A percentile compares a stretch with the other conserved stretches of the same genome.
Conservation (phyloP, 1,140 invertebrate species). For the Danaus melanippus region DNA sequence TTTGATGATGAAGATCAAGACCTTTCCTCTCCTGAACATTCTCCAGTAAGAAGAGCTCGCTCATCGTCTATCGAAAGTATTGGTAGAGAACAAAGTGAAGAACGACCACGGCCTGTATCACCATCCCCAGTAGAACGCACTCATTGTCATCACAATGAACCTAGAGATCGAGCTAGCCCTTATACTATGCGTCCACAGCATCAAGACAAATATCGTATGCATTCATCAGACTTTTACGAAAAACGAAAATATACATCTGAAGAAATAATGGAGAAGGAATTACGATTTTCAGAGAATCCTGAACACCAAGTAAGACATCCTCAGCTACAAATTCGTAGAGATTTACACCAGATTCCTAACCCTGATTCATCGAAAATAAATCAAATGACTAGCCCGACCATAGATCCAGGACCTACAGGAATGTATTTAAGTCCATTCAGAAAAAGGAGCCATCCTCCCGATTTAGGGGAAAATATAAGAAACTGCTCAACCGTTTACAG, state of each 20-base stretch:
- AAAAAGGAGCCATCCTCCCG: constrained; percentile 69
- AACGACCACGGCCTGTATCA: constrained; percentile 48
- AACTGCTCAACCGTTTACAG: constrained; percentile 58
- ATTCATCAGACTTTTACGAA: constrained; percentile 60
- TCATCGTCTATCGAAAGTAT: constrained; percentile 66
- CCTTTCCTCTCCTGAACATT: constrained; percentile 73
- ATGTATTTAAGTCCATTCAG: constrained; percentile 68
- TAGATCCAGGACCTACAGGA: constrained; percentile 73
- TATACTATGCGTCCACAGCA: constrained; percentile 78
- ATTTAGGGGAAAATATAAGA: constrained; percentile 59
- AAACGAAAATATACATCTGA: constrained; percentile 72
- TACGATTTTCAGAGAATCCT: constrained; percentile 56
- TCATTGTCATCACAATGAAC: constrained; percentile 77
- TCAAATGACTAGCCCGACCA: constrained; percentile 53
- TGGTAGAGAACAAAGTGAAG: constrained; percentile 62
- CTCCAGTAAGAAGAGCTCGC: constrained; percentile 68
- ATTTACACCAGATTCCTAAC: constrained; percentile 74
- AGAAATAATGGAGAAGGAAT: constrained; percentile 70
- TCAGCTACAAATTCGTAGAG: constrained; percentile 79
- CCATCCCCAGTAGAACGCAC: constrained; percentile 72
- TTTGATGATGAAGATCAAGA: constrained; percentile 75
- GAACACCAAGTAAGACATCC: constrained; percentile 60
- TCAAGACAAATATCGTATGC: constrained; percentile 56
- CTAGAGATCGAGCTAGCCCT: constrained; percentile 72
- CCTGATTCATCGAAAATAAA: constrained; percentile 67